Percentiles rank a stretch among this genome's conserved stretches.
Conservation (phyloP, 2,797 vertebrate genomes). For the Rousettus madagascariensis region DNA sequence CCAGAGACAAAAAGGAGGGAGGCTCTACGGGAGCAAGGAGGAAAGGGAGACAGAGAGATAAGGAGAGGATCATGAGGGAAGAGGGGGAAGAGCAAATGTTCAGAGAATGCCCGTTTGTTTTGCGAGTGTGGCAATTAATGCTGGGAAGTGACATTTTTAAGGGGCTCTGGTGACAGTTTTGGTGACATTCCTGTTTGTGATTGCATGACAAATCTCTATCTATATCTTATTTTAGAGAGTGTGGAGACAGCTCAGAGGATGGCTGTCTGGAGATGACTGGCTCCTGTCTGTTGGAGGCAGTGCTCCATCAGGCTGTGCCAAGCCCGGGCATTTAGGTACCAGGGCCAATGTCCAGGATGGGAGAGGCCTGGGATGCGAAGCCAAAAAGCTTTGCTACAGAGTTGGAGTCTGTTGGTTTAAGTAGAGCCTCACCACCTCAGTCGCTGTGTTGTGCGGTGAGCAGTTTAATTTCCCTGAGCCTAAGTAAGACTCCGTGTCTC, state of each 20-base stretch:
- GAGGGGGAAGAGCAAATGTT: neutral
- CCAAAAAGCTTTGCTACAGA: neutral
- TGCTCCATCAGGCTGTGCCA: neutral
- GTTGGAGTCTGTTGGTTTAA: neutral
- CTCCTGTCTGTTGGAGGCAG: neutral
- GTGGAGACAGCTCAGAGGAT: conserved; percentile 18
- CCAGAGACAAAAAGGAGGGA: neutral
- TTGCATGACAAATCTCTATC: conserved; percentile 77
- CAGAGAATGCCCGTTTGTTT: conserved; percentile 58
- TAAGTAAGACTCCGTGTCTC: neutral
- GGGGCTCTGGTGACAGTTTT: conserved; percentile 79
- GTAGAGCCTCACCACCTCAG: neutral
- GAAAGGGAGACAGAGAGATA: neutral
- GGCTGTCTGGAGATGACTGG: neutral
- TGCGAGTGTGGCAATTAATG: conserved; percentile 82
- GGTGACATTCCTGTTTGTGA: conserved; percentile 64
- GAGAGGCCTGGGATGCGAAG: neutral
- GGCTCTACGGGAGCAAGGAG: neutral
- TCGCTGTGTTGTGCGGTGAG: neutral
- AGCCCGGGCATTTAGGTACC: neutral
- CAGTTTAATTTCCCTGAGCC: neutral
- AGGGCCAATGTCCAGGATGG: neutral
- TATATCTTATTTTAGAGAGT: conserved; percentile 71
- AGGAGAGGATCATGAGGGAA: neutral
- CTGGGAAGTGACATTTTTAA: conserved; percentile 83